Conservation (phyloP, 2,113 vertebrate genomes). For the Promerops cafer region DNA sequence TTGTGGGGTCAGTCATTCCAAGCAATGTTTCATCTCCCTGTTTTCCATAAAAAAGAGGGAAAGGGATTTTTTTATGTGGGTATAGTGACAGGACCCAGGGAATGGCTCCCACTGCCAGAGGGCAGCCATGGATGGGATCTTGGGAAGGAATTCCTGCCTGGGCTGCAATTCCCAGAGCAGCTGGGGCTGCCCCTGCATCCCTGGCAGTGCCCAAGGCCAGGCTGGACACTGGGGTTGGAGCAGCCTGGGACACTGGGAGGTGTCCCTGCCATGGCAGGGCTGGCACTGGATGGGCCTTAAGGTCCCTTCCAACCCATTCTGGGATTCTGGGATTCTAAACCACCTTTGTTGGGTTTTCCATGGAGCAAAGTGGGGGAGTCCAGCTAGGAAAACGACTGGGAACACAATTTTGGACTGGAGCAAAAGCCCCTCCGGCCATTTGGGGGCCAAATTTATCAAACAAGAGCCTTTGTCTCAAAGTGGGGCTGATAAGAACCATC, state of each 20-base stretch:
- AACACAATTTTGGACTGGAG: background rate
- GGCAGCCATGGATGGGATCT: background rate
- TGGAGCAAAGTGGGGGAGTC: background rate
- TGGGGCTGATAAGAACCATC: background rate
- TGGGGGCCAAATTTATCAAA: background rate
- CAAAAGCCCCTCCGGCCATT: background rate
- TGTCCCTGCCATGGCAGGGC: background rate
- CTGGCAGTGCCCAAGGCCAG: background rate
- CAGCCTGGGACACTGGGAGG: rapidly evolving
- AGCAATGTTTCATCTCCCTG: background rate
- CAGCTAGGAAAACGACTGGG: background rate
- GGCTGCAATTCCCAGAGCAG: background rate
- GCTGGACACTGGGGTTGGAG: background rate
- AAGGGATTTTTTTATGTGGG: background rate
- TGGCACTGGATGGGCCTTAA: background rate
- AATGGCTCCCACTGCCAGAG: background rate
- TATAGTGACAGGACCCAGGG: background rate
- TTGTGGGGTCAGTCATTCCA: background rate
- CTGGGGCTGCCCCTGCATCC: background rate
- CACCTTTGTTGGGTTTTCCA: background rate
- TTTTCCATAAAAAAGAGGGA: background rate
- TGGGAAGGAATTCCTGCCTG: background rate
- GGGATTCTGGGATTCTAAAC: background rate
- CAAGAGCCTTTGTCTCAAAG: background rate
- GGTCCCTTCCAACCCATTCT: background rate